phyloP scores from a whole-genome alignment of 2,797 vertebrate genomes.

The Parambassis ranga region DNA sequence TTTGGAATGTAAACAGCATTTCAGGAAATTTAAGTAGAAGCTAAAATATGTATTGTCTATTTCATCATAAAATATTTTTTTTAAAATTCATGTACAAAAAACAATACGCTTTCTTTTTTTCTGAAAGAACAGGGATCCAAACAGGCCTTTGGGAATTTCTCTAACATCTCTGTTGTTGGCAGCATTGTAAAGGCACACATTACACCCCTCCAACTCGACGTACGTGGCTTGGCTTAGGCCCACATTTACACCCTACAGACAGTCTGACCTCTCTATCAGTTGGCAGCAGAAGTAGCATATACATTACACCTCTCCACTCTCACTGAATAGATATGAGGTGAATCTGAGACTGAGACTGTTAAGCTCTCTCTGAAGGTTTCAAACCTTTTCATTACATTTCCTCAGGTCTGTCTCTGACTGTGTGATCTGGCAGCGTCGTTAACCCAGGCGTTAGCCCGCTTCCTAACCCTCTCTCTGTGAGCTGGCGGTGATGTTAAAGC shows the following conservation, averaged over 20 bases:
- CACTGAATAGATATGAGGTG: constrained; percentile 54
- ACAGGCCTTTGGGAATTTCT: constrained; percentile 22
- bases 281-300: constrained; percentile 30
- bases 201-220: constrained; percentile 41
- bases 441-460: constrained; percentile 54
- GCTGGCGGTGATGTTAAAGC: constrained; percentile 52
- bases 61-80: too few relatives aligned
- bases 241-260: constrained; percentile 18
- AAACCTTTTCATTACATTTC: constrained; percentile 17
- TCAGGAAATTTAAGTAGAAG: too few relatives aligned
- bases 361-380: constrained; percentile 18
- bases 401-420: constrained; percentile 17
- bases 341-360: constrained; percentile 12
- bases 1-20: too few relatives aligned
- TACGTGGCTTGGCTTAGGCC: constrained; percentile 57
- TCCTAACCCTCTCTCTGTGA: constrained; percentile 54
- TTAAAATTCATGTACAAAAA: too few relatives aligned
- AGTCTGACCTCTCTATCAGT: constrained; percentile 21
- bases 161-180: constrained; percentile 47
- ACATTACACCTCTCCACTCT: constrained; percentile 30
- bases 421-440: constrained; percentile 30
- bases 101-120: constrained; percentile 9
- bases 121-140: constrained; percentile 6
- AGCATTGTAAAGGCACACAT: constrained; percentile 42
- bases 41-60: too few relatives aligned